Conservation (phyloP, 1,140 invertebrate species). For the Protaetia brevitarsis region DNA sequence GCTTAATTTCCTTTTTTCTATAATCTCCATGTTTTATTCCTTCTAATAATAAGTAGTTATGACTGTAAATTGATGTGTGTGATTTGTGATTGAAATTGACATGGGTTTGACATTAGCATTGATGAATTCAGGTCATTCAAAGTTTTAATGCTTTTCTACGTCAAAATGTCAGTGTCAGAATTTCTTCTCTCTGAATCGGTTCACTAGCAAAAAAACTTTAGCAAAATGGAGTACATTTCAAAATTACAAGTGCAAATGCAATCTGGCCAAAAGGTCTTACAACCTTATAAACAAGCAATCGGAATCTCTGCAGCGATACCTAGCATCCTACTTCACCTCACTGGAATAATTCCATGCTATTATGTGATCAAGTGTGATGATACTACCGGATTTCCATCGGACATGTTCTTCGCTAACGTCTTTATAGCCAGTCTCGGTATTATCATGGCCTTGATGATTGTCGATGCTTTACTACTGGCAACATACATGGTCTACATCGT, state of each 20-base stretch:
- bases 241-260: constrained; percentile 9
- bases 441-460: neutral
- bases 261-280: neutral
- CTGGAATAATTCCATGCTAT: neutral
- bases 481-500: neutral
- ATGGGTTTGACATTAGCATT: no score
- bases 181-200: neutral
- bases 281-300: neutral
- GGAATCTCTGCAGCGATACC: neutral
- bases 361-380: neutral
- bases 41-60: no score
- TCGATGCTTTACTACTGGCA: neutral
- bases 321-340: neutral
- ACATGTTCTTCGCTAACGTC: neutral
- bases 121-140: no score
- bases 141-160: no score
- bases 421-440: neutral
- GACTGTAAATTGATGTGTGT: no score
- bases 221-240: neutral
- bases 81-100: no score
- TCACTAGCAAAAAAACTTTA: neutral
- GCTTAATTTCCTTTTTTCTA: no score
- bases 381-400: neutral
- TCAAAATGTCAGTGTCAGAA: constrained; percentile 5
- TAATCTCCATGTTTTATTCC: no score